Conservation (phyloP, 2,888 invertebrate genomes). For the Zootermopsis nevadensis region DNA sequence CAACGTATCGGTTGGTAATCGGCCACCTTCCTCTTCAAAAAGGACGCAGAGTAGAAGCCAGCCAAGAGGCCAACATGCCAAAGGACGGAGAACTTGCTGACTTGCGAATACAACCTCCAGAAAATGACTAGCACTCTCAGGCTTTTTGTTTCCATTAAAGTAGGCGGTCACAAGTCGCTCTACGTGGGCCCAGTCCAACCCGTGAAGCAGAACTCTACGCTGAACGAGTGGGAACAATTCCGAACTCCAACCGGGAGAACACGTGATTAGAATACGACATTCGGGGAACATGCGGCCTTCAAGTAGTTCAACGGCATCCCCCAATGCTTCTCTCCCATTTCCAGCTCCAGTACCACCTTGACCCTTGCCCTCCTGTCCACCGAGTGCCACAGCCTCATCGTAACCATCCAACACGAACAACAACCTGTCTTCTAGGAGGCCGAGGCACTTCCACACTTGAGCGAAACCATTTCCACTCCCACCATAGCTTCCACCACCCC, state of each 20-base stretch:
- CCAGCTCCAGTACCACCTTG: conserved; percentile 56
- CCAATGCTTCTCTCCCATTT: conserved; percentile 61
- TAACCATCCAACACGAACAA: conserved; percentile 68
- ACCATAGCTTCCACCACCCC: conserved; percentile 54
- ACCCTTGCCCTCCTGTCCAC: conserved; percentile 56
- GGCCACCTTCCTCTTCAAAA: conserved; percentile 64
- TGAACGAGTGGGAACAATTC: conserved; percentile 64
- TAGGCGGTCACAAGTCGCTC: conserved; percentile 65
- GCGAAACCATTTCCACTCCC: conserved; percentile 53
- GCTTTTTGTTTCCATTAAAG: conserved; percentile 58
- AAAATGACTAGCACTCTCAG: conserved; percentile 52
- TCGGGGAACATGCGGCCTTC: conserved; percentile 68
- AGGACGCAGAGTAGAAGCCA: conserved; percentile 67
- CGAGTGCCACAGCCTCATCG: conserved; percentile 61
- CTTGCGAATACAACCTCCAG: conserved; percentile 48
- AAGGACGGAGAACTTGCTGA: conserved; percentile 60
- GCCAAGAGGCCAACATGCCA: conserved; percentile 67
- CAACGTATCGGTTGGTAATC: conserved; percentile 61
- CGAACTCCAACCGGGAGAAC: conserved; percentile 62
- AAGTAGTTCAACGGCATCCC: conserved; percentile 66
- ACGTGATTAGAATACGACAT: conserved; percentile 66
- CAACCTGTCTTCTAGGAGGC: conserved; percentile 64
- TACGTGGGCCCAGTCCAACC: conserved; percentile 66
- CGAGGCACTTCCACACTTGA: conserved; percentile 52
- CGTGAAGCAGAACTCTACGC: conserved; percentile 65